These are phyloP conservation scores for Eumacrocentrus americanus DNA, from an alignment of 2,888 invertebrate species.

Conservation along the genomic window DNA sequence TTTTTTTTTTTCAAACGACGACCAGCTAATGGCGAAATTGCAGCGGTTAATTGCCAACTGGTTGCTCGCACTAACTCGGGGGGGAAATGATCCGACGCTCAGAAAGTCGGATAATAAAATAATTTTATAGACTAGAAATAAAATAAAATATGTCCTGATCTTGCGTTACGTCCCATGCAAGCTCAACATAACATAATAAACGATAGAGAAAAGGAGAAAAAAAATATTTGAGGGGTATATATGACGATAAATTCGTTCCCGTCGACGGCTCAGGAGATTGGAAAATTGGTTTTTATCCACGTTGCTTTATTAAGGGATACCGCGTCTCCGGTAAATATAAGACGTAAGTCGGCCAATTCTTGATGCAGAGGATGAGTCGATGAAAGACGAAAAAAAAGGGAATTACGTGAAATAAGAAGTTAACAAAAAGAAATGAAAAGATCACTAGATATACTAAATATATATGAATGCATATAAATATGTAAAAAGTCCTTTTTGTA, in stretches of 20 bases:
- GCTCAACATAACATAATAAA: constrained; percentile 11
- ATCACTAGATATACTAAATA: too few relatives aligned
- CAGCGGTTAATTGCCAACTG: constrained; percentile 42
- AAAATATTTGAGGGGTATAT: constrained; percentile 20
- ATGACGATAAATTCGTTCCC: constrained; percentile 37
- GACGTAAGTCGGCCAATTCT: constrained; percentile 21
- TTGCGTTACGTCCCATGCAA: too few relatives aligned
- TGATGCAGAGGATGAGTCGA: constrained; percentile 12
- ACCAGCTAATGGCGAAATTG: constrained; percentile 41
- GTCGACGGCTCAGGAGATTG: constrained; percentile 40
- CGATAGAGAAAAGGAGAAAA: constrained; percentile 14
- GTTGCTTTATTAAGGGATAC: constrained; percentile 32
- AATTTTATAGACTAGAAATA: constrained; percentile 1
- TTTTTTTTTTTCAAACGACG: constrained; percentile 29
- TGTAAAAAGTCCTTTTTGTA: not conserved
- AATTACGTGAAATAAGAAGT: not conserved
- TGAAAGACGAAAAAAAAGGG: not conserved
- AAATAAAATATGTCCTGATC: not conserved
- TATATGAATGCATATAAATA: too few relatives aligned
- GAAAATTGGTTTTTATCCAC: constrained; percentile 40
- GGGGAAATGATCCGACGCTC: constrained; percentile 22
- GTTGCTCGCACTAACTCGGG: constrained; percentile 24
- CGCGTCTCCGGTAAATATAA: constrained; percentile 22
- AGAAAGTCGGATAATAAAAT: not conserved
- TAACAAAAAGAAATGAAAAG: not conserved